phyloP scores from a whole-genome alignment of 1,140 invertebrate species.

The silkworm (Bombyx mori) region DNA sequence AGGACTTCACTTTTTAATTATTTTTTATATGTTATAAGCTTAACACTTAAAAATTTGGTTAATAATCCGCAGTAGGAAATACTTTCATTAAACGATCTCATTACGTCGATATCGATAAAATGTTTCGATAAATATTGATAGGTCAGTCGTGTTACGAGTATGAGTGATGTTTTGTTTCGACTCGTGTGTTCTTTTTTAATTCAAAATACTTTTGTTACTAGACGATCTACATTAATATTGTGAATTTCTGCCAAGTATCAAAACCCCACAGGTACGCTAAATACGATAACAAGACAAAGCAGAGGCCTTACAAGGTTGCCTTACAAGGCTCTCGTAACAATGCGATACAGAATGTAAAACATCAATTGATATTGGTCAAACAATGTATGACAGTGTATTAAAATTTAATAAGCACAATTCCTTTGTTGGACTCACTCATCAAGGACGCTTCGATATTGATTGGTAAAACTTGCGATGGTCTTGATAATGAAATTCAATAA shows the following conservation, averaged over 20 bases:
- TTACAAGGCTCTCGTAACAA: constrained; percentile 44
- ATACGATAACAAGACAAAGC: constrained; percentile 42
- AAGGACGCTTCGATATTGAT: constrained; percentile 1
- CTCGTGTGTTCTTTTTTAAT: background rate
- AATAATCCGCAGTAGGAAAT: constrained; percentile 12
- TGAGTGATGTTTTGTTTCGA: background rate
- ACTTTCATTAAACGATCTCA: constrained; percentile 5
- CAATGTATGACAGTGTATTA: constrained; percentile 2
- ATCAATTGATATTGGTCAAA: constrained; percentile 1
- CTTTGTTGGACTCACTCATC: background rate
- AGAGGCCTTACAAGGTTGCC: constrained; percentile 54
- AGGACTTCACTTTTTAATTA: no score
- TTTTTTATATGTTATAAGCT: no score
- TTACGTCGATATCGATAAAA: constrained; percentile 5
- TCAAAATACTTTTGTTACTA: no score
- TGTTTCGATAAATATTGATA: constrained; percentile 3
- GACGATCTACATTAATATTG: no score
- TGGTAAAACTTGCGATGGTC: background rate
- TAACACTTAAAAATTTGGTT: no score
- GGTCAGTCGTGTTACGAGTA: no score
- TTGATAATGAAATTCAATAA: no score
- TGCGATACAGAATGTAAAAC: constrained; percentile 17
- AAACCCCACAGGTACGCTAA: constrained; percentile 18
- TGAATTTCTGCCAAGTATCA: constrained; percentile 30
- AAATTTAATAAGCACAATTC: background rate